A percentile compares a stretch with the other conserved stretches of the same genome.
phyloP scores from a whole-genome alignment of 2,888 invertebrate species.

The Liodrosophila aerea region DNA sequence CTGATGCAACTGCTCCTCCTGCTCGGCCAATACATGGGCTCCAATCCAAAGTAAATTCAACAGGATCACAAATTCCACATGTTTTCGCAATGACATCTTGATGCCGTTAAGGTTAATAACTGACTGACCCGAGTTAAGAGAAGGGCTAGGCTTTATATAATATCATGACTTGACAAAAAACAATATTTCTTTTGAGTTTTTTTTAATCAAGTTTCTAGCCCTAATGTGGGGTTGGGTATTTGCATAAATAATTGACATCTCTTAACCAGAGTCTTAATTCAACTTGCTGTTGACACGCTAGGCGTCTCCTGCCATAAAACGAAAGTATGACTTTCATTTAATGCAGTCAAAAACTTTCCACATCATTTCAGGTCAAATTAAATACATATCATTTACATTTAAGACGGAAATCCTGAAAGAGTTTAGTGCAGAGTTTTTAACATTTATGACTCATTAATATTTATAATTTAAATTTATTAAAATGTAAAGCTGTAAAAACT shows the following conservation, averaged over 20 bases:
- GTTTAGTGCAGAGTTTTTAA: too few relatives aligned
- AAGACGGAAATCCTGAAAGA: too few relatives aligned
- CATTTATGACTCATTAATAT: neutral
- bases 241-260: slow-evolving; percentile 19
- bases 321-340: slow-evolving; percentile 10
- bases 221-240: slow-evolving; percentile 2
- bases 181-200: slow-evolving; percentile 1
- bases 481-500: too few relatives aligned
- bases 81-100: neutral
- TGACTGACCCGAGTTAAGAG: slow-evolving; percentile 21
- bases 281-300: neutral
- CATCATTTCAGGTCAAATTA: neutral
- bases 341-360: neutral
- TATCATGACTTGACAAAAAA: slow-evolving; percentile 7
- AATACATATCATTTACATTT: neutral
- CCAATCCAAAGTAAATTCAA: neutral
- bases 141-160: slow-evolving; percentile 15
- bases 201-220: slow-evolving; percentile 9
- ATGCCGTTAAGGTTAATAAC: slow-evolving; percentile 3
- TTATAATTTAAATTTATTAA: too few relatives aligned
- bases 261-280: neutral
- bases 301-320: slow-evolving; percentile 4
- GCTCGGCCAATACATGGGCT: neutral
- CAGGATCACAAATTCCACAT: neutral
- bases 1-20: neutral